Conservation (phyloP, 2,113 vertebrate species). For the Notarius quadriscutis region DNA sequence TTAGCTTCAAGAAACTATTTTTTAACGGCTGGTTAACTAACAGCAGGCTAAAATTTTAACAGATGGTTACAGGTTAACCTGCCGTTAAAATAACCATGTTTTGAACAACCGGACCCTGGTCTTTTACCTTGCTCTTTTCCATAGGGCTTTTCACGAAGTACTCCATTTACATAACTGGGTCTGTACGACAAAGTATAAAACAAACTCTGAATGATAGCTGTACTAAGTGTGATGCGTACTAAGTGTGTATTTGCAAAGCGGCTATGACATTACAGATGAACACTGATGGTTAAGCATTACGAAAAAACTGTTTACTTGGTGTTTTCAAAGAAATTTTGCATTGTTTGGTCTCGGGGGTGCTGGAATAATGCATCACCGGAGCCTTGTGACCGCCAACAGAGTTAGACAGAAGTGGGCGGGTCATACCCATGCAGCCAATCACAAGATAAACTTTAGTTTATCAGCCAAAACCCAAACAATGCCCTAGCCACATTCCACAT, state of each 20-base stretch:
- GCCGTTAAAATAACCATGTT: too few species aligned
- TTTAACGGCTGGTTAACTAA: too few species aligned
- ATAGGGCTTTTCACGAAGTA: background rate
- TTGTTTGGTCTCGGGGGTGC: background rate
- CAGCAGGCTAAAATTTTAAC: too few species aligned
- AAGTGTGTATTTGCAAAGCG: background rate
- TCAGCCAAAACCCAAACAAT: background rate
- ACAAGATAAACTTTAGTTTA: background rate
- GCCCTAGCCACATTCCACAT: background rate
- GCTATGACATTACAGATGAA: background rate
- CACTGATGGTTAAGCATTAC: background rate
- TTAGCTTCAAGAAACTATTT: too few species aligned
- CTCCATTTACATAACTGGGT: background rate
- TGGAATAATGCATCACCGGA: conserved; percentile 1
- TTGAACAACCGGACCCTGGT: too few species aligned
- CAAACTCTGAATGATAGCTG: background rate
- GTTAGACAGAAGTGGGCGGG: background rate
- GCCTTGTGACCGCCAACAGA: background rate
- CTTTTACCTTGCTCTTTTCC: background rate
- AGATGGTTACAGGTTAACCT: too few species aligned
- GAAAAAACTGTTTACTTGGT: background rate
- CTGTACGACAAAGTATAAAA: background rate
- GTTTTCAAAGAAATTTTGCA: background rate
- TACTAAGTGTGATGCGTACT: background rate
- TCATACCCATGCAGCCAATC: background rate